Percentiles rank a stretch among this genome's conserved stretches.
phyloP scores from a whole-genome alignment of 2,888 invertebrate species.

The Pollenia griseotomentosa region DNA sequence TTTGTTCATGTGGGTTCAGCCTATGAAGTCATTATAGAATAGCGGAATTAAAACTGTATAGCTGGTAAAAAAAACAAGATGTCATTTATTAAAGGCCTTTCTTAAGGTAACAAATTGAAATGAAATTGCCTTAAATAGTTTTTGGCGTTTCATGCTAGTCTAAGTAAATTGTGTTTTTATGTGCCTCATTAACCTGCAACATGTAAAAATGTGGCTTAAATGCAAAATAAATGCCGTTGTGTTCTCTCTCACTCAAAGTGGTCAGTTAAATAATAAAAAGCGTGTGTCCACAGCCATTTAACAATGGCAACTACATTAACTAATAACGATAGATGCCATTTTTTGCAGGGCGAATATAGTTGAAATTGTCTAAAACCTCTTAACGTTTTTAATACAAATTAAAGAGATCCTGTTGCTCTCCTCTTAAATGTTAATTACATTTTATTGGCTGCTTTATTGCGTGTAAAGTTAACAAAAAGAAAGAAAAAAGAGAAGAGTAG shows the following conservation, averaged over 20 bases:
- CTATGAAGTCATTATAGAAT: too few relatives aligned
- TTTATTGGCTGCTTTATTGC: not conserved
- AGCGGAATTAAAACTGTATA: too few relatives aligned
- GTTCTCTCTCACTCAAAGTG: constrained; percentile 24
- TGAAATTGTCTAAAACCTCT: constrained; percentile 5
- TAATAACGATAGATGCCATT: not conserved
- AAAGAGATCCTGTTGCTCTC: not conserved
- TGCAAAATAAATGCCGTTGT: constrained; percentile 35
- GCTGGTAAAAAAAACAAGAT: too few relatives aligned
- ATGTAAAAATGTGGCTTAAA: constrained; percentile 46
- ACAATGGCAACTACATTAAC: not conserved
- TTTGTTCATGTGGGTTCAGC: too few relatives aligned
- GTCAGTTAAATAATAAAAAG: constrained; percentile 27
- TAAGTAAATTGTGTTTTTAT: not conserved
- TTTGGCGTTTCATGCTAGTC: too few relatives aligned
- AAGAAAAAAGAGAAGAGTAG: not conserved
- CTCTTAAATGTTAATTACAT: not conserved
- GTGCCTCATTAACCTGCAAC: constrained; percentile 50
- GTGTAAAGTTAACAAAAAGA: not conserved
- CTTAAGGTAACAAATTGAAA: too few relatives aligned
- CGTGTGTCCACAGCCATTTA: not conserved
- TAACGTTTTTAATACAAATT: constrained; percentile 5
- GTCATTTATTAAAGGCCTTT: too few relatives aligned
- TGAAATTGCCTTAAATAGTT: too few relatives aligned
- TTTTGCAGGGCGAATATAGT: not conserved